phyloP scores from a whole-genome alignment of 2,888 invertebrate species.

The Idaea dimidiata region DNA sequence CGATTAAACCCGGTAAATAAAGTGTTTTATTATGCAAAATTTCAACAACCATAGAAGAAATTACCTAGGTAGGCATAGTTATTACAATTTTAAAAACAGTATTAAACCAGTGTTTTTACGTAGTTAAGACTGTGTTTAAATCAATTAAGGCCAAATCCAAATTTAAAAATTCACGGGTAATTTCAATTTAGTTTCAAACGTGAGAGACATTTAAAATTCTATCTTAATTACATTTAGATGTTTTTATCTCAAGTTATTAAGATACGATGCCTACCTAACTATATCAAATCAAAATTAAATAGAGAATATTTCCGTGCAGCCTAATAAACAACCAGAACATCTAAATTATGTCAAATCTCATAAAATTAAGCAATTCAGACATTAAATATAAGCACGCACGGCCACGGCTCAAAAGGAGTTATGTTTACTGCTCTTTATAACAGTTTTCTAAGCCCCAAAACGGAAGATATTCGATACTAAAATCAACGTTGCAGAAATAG shows the following conservation, averaged over 20 bases:
- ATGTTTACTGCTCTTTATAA: constrained; percentile 42
- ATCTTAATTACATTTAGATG: constrained; percentile 1
- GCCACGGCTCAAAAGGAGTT: constrained; percentile 24
- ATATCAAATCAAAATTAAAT: not conserved
- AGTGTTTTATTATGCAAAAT: too few relatives aligned
- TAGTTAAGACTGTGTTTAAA: not conserved
- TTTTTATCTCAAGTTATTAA: not conserved
- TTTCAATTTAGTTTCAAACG: not conserved
- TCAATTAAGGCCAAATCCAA: not conserved
- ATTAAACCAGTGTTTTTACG: not conserved
- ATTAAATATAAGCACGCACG: constrained; percentile 20
- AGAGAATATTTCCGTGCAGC: not conserved
- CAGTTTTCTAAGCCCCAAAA: constrained; percentile 43
- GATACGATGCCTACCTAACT: not conserved
- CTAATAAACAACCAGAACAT: not conserved
- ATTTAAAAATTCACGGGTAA: not conserved
- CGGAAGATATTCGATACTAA: constrained; percentile 36
- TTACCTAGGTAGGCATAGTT: too few relatives aligned
- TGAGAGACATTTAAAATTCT: not conserved
- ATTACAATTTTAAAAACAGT: not conserved
- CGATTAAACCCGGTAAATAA: too few relatives aligned
- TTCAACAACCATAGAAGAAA: too few relatives aligned
- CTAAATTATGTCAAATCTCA: constrained; percentile 14
- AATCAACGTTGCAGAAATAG: constrained; percentile 45
- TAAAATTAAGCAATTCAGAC: constrained; percentile 21